Evolutionary conservation across 2,797 vertebrate species (phyloP), one percentile per base, ranked within the genome.

Genomic region (Australoheros facetus): DNA sequence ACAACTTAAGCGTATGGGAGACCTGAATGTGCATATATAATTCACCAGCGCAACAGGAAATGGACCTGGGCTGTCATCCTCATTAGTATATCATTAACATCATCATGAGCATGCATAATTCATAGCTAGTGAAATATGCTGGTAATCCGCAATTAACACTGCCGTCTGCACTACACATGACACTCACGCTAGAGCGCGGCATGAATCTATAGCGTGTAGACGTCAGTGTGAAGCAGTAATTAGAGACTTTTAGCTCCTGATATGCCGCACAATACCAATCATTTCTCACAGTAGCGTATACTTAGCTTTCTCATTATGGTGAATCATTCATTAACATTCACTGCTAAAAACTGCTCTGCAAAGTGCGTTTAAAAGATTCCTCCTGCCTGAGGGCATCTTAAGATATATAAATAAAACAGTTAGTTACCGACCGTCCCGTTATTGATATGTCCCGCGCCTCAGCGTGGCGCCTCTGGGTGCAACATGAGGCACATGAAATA

Each of bases 51-150:
- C 89, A 82, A 81, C 77, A 91, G 88, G 83, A 89, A 92, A 87
- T 62, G 76, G 79, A 85, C 83, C 60, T 32, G 80, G 79, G 88
- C 87, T 79, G 79, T 88, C 70, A 78, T 84, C 21, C 58, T 82
- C 77, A 91, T 90, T 91, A 86, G 86, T 88, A 92, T 91, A 84
- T 85, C 57, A 90, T 91, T 90, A 91, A 73, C 85, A 89, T 85
- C 78, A 71, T 71, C 71, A 56, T 71, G 42, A 70, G 56, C 81
- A 91, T 91, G 70, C 84, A 92, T 91, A 89, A 93, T 91, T 90
- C 84, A 91, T 82, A 75, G 73, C 84, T 83, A 76, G 74, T 86
- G 82, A 90, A 92, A 89, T 86, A 77, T 74, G 70, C 54, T 72
- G 77, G 73, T 81, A 75, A 80, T 86, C 81, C 75, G 83, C 82